Base-by-base conservation (phyloP, 2,888 invertebrate genomes). In the Andricus curvator region DNA sequence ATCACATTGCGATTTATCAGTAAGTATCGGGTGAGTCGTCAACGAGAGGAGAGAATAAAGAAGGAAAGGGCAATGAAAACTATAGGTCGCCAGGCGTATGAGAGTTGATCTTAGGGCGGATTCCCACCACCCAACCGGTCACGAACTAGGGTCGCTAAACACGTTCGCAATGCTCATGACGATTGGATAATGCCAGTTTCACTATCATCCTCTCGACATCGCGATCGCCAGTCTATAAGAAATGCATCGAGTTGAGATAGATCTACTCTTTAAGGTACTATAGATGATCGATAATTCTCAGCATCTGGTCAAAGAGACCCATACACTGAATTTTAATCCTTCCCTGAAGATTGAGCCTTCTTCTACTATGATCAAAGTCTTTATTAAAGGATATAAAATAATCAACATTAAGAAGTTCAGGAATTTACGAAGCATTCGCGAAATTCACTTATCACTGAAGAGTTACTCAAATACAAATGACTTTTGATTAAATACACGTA, bases 81-180 rank as follows among this genome's bases (percentile, higher is more conserved):
- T 82, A 70, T 77, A 77, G 83, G 78, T 83, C 81, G 56, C 74
- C 22, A 83, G 87, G 90, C 89, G 90, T 92, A 92, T 92, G 92
- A 91, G 92, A 92, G 92, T 91, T 89, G 90, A 91, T 92, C 91
- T 90, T 90, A 85, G 91, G 91, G 90, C 91, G 91, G 91, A 92
- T 92, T 92, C 92, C 92, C 92, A 92, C 91, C 92, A 87, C 87
- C 88, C 88, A 87, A 88, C 88, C 88, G 90, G 91, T 92, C 92
- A 92, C 92, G 92, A 56, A 91, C 89, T 90, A 81, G 51, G 81
- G 85, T 85, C 86, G 85, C 85, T 89, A 88, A 88, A 88, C 88
- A 87, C 84, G 84, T 87, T 85, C 85, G 85, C 84, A 85, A 84
- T 84, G 84, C 86, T 85, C 86, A 84, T 86, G 86, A 85, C 86